Evolutionary conservation across 2,888 invertebrate genomes (phyloP).

Genomic region (Nezara viridula): DNA sequence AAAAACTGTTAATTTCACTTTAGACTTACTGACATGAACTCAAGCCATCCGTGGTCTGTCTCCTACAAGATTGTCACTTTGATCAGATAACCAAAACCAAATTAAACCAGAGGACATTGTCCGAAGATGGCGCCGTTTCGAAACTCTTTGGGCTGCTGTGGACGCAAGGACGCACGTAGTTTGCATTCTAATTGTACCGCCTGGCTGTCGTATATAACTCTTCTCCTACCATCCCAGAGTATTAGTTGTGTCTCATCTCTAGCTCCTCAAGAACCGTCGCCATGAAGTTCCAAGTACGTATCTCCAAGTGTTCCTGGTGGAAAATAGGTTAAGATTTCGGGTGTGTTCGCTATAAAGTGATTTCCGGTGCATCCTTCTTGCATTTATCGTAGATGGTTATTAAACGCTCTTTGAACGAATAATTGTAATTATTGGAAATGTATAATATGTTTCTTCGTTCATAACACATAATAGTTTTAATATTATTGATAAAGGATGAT

Average conservation of each 20-base stretch:
- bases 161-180: conserved; percentile 47
- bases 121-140: conserved; percentile 34
- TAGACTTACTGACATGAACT: neutral
- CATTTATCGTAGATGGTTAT: neutral
- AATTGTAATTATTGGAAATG: neutral
- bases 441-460: too few species aligned
- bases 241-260: conserved; percentile 6
- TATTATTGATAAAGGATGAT: too few species aligned
- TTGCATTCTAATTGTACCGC: conserved; percentile 27
- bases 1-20: neutral
- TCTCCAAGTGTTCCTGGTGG: conserved; percentile 9
- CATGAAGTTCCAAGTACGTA: conserved; percentile 57
- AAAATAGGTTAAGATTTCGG: too few species aligned
- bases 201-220: conserved; percentile 30
- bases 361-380: neutral
- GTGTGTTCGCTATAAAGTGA: neutral
- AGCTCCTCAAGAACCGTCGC: neutral
- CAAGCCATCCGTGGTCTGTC: neutral
- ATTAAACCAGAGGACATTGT: conserved; percentile 38
- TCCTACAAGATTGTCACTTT: neutral
- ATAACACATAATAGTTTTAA: too few species aligned
- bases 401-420: neutral
- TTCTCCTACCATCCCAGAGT: neutral
- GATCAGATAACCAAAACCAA: conserved; percentile 2
- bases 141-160: conserved; percentile 40